Base-by-base conservation (phyloP, 1,140 invertebrate species). In the Hermetia illucens region DNA sequence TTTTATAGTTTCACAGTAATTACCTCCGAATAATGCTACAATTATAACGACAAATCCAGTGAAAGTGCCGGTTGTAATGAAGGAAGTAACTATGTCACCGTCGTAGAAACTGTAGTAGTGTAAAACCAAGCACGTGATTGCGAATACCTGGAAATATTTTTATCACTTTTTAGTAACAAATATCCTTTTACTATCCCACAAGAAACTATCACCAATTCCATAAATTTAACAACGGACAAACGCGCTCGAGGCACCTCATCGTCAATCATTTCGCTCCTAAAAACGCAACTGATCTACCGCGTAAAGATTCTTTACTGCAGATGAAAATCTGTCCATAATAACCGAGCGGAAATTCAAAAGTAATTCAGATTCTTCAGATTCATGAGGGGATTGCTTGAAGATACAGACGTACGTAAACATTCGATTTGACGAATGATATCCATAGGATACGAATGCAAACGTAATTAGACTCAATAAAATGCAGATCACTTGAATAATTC, bases 21-120 rank as follows among this genome's bases (percentile, higher is more conserved):
- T 31, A 59, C 56, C 56, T 36, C 51, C 55, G 42, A 59, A 59
- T 1, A 59, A 47, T 12, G 55, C 56, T 21, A 57, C 25, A 1
- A 57, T 48, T 22, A 59, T 52, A 4, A 59, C 46, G 17, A 59
- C 57, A 12, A 52, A 59, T 5, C 56, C 56, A 8, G 52, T 53
- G 32, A 59, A 59, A 19, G 56, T 55, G 25, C 56, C 56, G 5
- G 56, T 59, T 17, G 56, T 52, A 44, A 59, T 30, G 34, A 59
- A 57, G 2, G 56, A 57, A 9, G 56, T 55, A 47, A 57, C 42
- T 30, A 59, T 57, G 39, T 59, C 56, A 18, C 56, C 56, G 52
- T 59, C 56, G 24, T 59, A 53, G 27, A 55, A 59, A 41, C 56
- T 59, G 24, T 59, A 59, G 34, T 52, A 59, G 32, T 59, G 56